Evolutionary conservation across 2,113 vertebrate genomes (phyloP), one percentile per base, ranked within the genome.

Genomic region (Neofelis nebulosa): DNA sequence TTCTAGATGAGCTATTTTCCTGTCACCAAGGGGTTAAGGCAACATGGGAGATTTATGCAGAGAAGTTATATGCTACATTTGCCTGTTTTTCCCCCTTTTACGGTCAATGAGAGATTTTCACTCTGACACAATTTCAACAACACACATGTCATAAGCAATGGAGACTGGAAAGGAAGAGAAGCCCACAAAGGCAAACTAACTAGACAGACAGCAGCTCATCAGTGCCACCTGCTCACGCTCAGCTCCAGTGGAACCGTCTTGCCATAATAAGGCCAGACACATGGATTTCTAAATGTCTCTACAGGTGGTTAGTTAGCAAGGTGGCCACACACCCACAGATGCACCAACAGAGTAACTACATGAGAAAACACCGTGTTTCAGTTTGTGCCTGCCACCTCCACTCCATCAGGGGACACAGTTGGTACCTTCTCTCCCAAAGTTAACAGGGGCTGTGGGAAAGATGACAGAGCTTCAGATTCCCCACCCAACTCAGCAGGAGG

Each of bases 181-280:
- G 98, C 89, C 92, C 96, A 95, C 97, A 98, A 98, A 98, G 85
- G 94, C 71, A 97, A 98, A 97, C 94, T 98, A 98, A 98, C 98
- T 97, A 98, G 98, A 98, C 98, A 98, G 98, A 98, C 96, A 98
- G 95, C 84, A 94, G 96, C 97, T 98, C 96, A 98, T 98, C 98
- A 98, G 87, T 96, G 98, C 97, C 97, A 96, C 97, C 95, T 95
- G 92, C 93, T 97, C n/a, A 23, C 85, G 91, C 79, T 0, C 66
- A 93, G 94, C 89, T 97, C 95, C 95, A 65, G 83, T 89, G 98
- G 52, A 90, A 86, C 9, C 5, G 7, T 85, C 52, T 92, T 41
- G 96, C 97, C 97, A 31, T 99, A 98, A 99, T 98, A 98, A 98
- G 98, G 88, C 84, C 94, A 98, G 98, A 98, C 98, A 98, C 97